Percentiles rank a stretch among this genome's conserved stretches.
Conservation (phyloP, 2,888 invertebrate species). For the Patella ulyssiponensis region DNA sequence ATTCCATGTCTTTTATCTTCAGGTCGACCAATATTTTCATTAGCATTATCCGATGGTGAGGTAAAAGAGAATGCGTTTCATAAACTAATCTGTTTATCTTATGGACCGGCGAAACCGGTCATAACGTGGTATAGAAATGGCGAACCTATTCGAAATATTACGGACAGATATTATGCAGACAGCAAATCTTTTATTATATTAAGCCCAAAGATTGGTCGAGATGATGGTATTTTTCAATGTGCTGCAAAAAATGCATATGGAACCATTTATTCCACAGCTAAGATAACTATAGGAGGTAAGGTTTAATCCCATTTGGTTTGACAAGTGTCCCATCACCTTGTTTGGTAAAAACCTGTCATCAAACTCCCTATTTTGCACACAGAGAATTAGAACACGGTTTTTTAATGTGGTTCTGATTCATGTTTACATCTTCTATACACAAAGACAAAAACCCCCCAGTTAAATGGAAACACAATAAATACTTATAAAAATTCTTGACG, state of each 20-base stretch:
- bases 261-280: not conserved
- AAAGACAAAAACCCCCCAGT: too few species aligned
- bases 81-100: not conserved
- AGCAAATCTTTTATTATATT: not conserved
- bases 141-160: not conserved
- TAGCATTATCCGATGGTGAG: not conserved
- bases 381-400: too few species aligned
- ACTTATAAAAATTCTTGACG: too few species aligned
- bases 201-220: not conserved
- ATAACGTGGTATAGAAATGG: not conserved
- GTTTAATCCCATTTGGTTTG: too few species aligned
- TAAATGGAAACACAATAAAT: too few species aligned
- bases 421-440: too few species aligned
- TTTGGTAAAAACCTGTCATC: too few species aligned
- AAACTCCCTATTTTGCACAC: too few species aligned
- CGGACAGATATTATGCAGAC: not conserved
- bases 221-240: constrained; percentile 3
- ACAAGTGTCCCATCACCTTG: too few species aligned
- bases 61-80: not conserved
- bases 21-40: not conserved
- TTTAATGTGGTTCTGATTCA: too few species aligned
- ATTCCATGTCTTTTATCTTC: not conserved
- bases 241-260: not conserved
- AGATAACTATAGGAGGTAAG: not conserved
- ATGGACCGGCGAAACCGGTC: not conserved